Percentiles rank a stretch among this genome's conserved stretches.
Conservation (phyloP, 2,888 invertebrate genomes). For the Amblyjoppa fuscipennis region DNA sequence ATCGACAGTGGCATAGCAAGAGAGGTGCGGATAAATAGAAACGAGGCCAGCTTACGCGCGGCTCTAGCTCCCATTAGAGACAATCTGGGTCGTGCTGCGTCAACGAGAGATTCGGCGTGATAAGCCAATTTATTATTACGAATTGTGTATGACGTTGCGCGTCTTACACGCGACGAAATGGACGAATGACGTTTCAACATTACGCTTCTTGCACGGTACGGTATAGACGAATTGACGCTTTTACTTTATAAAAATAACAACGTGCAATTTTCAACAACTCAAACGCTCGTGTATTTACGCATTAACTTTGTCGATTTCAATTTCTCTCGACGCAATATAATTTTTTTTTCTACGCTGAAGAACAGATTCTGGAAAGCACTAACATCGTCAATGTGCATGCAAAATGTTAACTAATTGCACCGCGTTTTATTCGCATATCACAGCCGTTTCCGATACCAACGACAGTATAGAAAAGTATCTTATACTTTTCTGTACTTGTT, state of each 20-base stretch:
- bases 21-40: constrained; percentile 65
- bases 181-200: not conserved
- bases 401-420: not conserved
- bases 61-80: constrained; percentile 62
- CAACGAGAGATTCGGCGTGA: constrained; percentile 65
- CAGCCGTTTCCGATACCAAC: no score
- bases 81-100: constrained; percentile 66
- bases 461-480: no score
- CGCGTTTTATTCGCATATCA: no score
- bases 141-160: constrained; percentile 39
- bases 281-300: not conserved
- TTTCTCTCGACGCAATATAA: not conserved
- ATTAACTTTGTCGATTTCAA: not conserved
- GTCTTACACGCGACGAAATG: constrained; percentile 17
- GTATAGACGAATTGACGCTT: not conserved
- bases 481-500: no score
- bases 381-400: not conserved
- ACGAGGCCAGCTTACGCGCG: constrained; percentile 58
- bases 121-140: constrained; percentile 64
- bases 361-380: not conserved
- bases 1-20: not conserved
- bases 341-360: not conserved
- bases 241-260: constrained; percentile 13
- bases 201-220: constrained; percentile 13
- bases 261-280: not conserved